Percentiles rank a stretch among this genome's conserved stretches.
Evolutionary conservation across 1,140 invertebrate genomes (phyloP).

Genomic region (Ceratoteleas bidentatus): DNA sequence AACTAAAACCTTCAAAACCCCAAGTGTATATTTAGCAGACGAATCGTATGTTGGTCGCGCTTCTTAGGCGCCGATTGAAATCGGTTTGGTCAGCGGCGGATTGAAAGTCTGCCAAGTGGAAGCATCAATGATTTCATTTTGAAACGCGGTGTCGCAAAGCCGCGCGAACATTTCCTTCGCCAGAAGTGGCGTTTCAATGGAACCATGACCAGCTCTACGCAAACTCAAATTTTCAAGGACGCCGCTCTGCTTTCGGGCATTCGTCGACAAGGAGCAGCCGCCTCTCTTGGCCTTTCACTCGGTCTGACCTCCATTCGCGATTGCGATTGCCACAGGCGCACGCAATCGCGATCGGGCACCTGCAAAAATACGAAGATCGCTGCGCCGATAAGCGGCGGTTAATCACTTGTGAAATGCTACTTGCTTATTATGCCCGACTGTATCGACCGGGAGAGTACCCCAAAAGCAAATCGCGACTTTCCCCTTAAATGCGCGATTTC

Average conservation of each 20-base stretch:
- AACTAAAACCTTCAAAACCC: too few species aligned
- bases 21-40: conserved; percentile 22
- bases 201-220: conserved; percentile 65
- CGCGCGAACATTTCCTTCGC: conserved; percentile 32
- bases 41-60: background rate
- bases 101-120: conserved; percentile 43
- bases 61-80: conserved; percentile 9
- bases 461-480: too few species aligned
- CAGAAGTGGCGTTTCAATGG: conserved; percentile 52
- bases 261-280: conserved; percentile 43
- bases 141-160: conserved; percentile 33
- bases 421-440: too few species aligned
- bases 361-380: conserved; percentile 39
- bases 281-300: conserved; percentile 66
- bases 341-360: conserved; percentile 42
- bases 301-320: conserved; percentile 59
- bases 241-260: conserved; percentile 49
- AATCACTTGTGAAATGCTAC: too few species aligned
- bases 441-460: too few species aligned
- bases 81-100: background rate
- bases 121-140: conserved; percentile 56
- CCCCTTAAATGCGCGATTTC: too few species aligned
- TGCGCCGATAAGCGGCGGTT: conserved; percentile 18
- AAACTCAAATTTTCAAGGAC: conserved; percentile 64
- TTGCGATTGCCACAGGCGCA: conserved; percentile 30